These are phyloP conservation scores for Fulica atra DNA, from an alignment of 2,113 vertebrate species.

Conservation along the genomic window DNA sequence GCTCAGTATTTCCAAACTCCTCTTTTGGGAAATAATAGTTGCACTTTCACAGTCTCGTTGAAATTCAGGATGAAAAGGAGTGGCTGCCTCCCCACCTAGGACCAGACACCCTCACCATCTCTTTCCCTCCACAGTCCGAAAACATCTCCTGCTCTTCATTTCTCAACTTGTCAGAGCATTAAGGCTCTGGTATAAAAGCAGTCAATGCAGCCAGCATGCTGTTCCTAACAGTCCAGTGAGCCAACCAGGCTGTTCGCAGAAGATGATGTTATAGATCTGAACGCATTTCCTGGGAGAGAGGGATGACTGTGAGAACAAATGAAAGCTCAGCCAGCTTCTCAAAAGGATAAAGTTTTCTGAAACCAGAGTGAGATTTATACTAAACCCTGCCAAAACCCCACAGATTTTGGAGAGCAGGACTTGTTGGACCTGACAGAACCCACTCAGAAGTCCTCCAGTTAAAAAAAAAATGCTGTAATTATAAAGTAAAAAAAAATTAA, in stretches of 20 bases:
- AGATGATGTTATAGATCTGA: background rate
- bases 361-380: background rate
- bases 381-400: background rate
- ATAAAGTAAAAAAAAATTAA: background rate
- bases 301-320: background rate
- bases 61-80: background rate
- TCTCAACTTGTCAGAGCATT: background rate
- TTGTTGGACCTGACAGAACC: background rate
- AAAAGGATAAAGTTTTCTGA: background rate
- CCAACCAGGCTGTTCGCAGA: constrained; percentile 4
- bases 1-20: background rate
- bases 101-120: background rate
- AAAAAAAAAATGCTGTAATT: background rate
- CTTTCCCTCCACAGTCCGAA: background rate
- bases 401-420: background rate
- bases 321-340: background rate
- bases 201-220: background rate
- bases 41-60: background rate
- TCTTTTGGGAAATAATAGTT: constrained; percentile 5
- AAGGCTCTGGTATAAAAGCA: background rate
- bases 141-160: background rate
- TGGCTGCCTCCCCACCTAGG: background rate
- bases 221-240: background rate
- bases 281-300: background rate
- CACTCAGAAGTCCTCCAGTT: background rate